A percentile compares a stretch with the other conserved stretches of the same genome.
Evolutionary conservation across 2,113 vertebrate species (phyloP).

Genomic region (Aegotheles bennettii): DNA sequence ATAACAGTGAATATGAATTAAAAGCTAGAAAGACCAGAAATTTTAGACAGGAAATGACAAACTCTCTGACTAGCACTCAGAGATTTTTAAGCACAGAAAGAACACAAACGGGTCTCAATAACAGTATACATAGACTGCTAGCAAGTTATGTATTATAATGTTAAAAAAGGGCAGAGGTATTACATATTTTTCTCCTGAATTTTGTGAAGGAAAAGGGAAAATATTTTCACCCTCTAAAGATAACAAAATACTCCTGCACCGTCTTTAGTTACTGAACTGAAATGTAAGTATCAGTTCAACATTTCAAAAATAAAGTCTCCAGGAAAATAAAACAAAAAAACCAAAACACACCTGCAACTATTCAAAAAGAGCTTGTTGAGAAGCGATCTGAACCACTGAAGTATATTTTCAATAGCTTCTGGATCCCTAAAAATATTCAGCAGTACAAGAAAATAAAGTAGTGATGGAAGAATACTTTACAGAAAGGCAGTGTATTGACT

Average conservation of each 20-base stretch:
- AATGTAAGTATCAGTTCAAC: not conserved
- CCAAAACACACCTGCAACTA: not conserved
- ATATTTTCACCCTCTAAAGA: not conserved
- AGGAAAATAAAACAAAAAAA: not conserved
- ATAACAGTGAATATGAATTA: not conserved
- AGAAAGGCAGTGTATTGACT: not conserved
- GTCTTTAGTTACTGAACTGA: not conserved
- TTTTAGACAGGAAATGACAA: not conserved
- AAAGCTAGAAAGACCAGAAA: not conserved
- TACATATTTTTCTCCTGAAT: not conserved
- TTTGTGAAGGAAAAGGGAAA: not conserved
- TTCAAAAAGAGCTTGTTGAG: not conserved
- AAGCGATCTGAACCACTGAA: not conserved
- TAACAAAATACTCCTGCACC: not conserved
- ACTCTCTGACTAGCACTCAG: not conserved
- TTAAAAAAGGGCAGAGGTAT: not conserved
- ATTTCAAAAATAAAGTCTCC: not conserved
- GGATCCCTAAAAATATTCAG: not conserved
- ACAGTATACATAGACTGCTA: not conserved
- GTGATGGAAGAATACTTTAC: not conserved
- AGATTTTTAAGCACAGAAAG: not conserved
- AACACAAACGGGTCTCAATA: not conserved
- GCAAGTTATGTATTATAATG: not conserved
- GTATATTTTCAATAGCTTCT: not conserved
- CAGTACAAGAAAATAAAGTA: not conserved